Conservation (phyloP, 2,113 vertebrate genomes). For the Malurus alboscapulatus region DNA sequence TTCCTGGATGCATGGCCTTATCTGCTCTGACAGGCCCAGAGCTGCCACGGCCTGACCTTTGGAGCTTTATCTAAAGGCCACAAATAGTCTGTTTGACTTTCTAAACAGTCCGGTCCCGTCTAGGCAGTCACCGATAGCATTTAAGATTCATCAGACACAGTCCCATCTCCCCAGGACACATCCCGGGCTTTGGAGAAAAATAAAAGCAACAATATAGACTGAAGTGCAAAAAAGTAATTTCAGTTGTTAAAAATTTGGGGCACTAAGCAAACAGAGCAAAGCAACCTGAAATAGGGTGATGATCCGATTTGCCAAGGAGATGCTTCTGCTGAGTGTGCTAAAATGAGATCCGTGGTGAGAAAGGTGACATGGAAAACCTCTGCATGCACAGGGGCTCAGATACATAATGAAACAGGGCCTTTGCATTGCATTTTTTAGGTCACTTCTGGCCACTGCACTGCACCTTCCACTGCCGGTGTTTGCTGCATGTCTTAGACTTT, state of each 20-base stretch:
- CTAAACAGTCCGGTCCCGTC: slow-evolving; percentile 47
- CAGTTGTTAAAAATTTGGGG: background rate
- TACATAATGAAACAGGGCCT: background rate
- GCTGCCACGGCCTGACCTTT: slow-evolving; percentile 53
- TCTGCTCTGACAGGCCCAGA: slow-evolving; percentile 50
- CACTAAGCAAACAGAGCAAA: background rate
- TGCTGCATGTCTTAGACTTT: background rate
- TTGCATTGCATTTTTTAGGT: background rate
- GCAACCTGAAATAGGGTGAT: background rate
- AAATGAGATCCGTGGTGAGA: background rate
- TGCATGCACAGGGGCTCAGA: background rate
- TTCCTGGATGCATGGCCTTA: slow-evolving; percentile 50
- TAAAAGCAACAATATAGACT: background rate
- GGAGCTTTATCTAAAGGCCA: slow-evolving; percentile 67
- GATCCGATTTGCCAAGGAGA: background rate
- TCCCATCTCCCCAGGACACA: background rate
- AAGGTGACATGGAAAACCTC: background rate
- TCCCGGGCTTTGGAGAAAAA: slow-evolving; percentile 8
- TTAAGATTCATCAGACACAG: slow-evolving; percentile 4
- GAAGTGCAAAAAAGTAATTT: background rate
- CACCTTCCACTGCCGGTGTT: background rate
- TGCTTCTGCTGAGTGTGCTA: background rate
- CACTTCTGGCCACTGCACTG: background rate
- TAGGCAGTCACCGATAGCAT: slow-evolving; percentile 19
- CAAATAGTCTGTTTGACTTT: slow-evolving; percentile 61